Percentiles rank a stretch among this genome's conserved stretches.
These are phyloP conservation scores for Sphenodon punctatus DNA, from an alignment of 2,797 vertebrate genomes.

Conservation along the genomic window DNA sequence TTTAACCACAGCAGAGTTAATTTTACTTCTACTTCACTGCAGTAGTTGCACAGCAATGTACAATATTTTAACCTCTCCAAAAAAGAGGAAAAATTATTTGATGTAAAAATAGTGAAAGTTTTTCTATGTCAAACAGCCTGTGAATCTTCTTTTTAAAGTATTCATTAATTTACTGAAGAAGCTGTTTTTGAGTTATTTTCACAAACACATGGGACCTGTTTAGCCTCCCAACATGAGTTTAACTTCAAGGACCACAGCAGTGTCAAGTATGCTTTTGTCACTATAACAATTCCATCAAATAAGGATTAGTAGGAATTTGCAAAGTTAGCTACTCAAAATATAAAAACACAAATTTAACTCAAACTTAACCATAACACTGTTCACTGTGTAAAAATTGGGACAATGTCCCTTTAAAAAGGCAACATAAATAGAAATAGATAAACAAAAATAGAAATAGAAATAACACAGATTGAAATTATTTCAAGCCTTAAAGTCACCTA, in stretches of 20 bases:
- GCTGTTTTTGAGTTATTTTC: not conserved
- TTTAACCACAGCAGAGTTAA: not conserved
- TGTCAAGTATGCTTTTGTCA: constrained; percentile 34
- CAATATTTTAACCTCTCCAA: not conserved
- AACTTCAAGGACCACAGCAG: not conserved
- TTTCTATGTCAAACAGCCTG: not conserved
- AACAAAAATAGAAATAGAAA: not conserved
- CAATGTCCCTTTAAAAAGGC: rapidly evolving
- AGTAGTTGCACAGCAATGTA: not conserved
- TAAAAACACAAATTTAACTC: not conserved
- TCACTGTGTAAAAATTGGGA: not conserved
- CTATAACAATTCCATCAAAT: not conserved
- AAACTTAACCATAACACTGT: not conserved
- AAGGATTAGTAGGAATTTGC: constrained; percentile 48
- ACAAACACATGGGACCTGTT: not conserved
- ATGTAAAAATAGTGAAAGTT: not conserved
- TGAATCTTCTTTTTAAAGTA: constrained; percentile 6
- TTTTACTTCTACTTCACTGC: not conserved
- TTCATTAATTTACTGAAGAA: not conserved
- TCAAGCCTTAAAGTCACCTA: not conserved
- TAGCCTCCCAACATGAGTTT: not conserved
- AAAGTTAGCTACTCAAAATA: not conserved
- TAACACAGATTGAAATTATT: rapidly evolving
- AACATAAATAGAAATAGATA: rapidly evolving
- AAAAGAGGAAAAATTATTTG: constrained; percentile 14